phyloP scores from a whole-genome alignment of 1,140 invertebrate species.

The Papilio helenus region DNA sequence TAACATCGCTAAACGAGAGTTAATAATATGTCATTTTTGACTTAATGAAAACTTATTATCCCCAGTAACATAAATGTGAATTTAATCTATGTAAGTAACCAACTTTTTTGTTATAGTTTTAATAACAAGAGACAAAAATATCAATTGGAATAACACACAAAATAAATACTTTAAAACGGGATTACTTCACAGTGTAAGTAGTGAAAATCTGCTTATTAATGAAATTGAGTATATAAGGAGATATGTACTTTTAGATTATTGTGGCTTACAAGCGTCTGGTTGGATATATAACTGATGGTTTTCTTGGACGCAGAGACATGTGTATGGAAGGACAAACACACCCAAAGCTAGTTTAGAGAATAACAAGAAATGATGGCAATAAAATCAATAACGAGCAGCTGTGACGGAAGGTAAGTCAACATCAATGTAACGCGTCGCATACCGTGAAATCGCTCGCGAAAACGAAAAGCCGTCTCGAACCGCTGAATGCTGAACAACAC shows the following conservation, averaged over 20 bases:
- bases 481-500: constrained; percentile 56
- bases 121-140: no score
- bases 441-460: constrained; percentile 78
- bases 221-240: neutral
- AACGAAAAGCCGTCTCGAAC: constrained; percentile 76
- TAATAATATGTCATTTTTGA: neutral
- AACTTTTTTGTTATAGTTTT: no score
- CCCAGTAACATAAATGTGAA: neutral
- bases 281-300: neutral
- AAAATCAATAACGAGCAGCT: constrained; percentile 73
- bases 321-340: neutral
- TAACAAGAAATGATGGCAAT: constrained; percentile 42
- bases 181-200: no score
- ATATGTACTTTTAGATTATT: neutral
- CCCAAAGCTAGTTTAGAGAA: constrained; percentile 10
- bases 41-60: neutral
- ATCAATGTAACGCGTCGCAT: constrained; percentile 78
- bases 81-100: neutral
- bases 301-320: neutral
- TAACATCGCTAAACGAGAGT: neutral
- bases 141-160: neutral
- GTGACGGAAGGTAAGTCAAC: constrained; percentile 82
- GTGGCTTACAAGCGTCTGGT: neutral
- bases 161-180: no score
- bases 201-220: no score